Conservation (phyloP, 2,888 invertebrate species). For the Ischnus inquisitorius region DNA sequence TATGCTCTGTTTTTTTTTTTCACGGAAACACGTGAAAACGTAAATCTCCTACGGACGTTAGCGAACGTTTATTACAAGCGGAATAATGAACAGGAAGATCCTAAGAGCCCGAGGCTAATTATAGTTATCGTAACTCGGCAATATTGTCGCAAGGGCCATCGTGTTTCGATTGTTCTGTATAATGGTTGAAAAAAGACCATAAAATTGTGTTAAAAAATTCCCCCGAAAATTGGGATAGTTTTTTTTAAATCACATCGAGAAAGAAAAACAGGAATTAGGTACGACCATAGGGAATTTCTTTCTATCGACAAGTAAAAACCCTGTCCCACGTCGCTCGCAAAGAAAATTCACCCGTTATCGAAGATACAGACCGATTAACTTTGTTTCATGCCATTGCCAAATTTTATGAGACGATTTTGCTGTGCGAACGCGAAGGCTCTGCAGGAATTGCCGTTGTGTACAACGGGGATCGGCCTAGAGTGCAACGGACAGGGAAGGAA, state of each 20-base stretch:
- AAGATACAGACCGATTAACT: no score
- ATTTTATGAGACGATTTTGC: neutral
- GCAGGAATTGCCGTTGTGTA: neutral
- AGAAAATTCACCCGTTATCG: neutral
- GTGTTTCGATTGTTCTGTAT: neutral
- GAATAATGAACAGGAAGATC: conserved; percentile 2
- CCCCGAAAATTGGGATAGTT: no score
- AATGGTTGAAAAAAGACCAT: neutral
- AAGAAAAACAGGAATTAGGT: no score
- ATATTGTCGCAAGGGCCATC: neutral
- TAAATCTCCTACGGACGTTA: neutral
- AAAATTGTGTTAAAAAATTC: neutral
- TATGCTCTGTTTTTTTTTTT: neutral
- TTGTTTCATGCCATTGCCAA: neutral
- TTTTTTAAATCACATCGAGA: no score
- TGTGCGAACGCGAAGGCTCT: neutral
- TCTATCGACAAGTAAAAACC: no score
- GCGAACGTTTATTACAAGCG: neutral
- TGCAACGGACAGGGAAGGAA: conserved; percentile 45
- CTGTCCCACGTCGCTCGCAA: no score
- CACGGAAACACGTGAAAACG: neutral
- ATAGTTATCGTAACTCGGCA: neutral
- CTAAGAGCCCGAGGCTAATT: neutral
- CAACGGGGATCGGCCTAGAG: neutral
- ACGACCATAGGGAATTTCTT: no score